Evolutionary conservation across 2,113 vertebrate genomes (phyloP), one percentile per base, ranked within the genome.

Genomic region (Rhegmatorhina hoffmannsi): DNA sequence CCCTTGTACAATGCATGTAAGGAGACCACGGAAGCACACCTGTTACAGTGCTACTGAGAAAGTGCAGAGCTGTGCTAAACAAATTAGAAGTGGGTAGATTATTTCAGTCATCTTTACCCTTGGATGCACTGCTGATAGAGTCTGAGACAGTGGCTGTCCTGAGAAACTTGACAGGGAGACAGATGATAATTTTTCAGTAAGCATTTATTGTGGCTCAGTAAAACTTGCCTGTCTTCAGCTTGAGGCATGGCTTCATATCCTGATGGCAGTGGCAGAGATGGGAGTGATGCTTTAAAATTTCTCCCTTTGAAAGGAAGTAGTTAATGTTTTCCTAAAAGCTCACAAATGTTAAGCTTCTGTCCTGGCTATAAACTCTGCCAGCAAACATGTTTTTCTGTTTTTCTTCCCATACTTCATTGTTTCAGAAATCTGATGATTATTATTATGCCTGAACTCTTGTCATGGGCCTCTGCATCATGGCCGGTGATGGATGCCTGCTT

Each of bases 371-470:
- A 72, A 43, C 33, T 87, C 43, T 76, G 59, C 33, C 34, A 89
- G 59, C n/a, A 87, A 85, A 49, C 11, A 20, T 23, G 13, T 17
- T 46, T 64, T 75, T 53, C 15, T 58, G 0, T 23, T 69, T 31
- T 29, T 59, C 34, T 10, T 1, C 0, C 19, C 14, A 17, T 62
- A 52, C 52, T 89, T 85, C 14, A 44, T 89, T 79, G 44, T 91
- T 94, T 76, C 77, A 89, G 56, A 95, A 92, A 92, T 89, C 53
- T 76, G 46, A 36, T 79, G 43, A 82, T 87, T 92, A 64, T 40
- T 10, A 0, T 90, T 92, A 75, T 85, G 52, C 26, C 52, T 81
- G 69, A 28, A 74, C 55, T 91, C 36, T 94, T 90, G 55, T 79
- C 59, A 67, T 73, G 31, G n/a, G 18, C 20, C 29, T 80, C 38